A percentile compares a stretch with the other conserved stretches of the same genome.
Conservation (phyloP, 2,797 vertebrate species). For the Gymnothorax javanicus region DNA sequence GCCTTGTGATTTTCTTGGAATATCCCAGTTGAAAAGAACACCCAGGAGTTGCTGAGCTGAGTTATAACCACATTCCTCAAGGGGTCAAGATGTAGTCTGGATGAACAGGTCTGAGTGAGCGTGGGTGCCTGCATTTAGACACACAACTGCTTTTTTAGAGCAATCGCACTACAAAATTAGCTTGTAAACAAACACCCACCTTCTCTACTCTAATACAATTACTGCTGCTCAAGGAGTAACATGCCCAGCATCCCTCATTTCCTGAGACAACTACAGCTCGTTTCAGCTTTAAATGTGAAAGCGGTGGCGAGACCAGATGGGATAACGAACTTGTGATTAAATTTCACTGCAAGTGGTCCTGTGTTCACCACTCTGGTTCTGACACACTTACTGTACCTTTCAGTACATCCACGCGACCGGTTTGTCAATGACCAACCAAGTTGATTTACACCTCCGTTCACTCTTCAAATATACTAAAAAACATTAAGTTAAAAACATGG, state of each 20-base stretch:
- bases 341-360: background rate
- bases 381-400: no score
- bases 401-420: no score
- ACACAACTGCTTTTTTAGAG: background rate
- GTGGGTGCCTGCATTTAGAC: background rate
- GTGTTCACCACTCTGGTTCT: no score
- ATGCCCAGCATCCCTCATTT: background rate
- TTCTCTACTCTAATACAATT: background rate
- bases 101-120: constrained; percentile 30
- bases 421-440: no score
- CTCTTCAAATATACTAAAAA: no score
- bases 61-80: constrained; percentile 17
- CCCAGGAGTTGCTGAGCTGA: background rate
- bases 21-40: background rate
- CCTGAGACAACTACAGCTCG: background rate
- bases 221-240: background rate
- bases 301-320: background rate
- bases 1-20: constrained; percentile 19
- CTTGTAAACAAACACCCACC: background rate
- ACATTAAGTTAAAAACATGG: no score
- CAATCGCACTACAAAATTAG: background rate
- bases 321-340: background rate
- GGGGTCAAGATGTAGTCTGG: constrained; percentile 28
- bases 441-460: no score
- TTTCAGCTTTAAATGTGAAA: background rate